Evolutionary conservation across 2,888 invertebrate genomes (phyloP).

Genomic region (Baccha elongata): DNA sequence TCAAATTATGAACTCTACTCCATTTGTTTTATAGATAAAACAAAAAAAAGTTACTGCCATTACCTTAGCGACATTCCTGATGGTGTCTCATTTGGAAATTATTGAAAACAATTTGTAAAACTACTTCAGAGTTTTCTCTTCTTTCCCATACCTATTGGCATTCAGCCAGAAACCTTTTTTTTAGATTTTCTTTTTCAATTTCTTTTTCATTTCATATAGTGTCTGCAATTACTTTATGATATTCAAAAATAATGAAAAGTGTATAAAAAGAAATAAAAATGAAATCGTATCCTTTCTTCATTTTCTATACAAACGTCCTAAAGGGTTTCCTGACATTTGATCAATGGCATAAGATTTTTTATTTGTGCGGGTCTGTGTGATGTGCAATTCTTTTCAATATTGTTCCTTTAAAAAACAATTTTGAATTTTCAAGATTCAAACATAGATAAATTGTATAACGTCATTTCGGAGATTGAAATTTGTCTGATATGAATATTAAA

Average conservation of each 20-base stretch:
- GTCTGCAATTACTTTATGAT: slow-evolving; percentile 57
- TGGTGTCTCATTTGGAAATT: slow-evolving; percentile 58
- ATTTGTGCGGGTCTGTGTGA: background rate
- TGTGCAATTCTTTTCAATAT: slow-evolving; percentile 47
- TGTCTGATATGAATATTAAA: slow-evolving; percentile 29
- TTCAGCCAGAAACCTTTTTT: slow-evolving; percentile 31
- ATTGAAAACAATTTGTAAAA: slow-evolving; percentile 61
- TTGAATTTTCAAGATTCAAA: slow-evolving; percentile 42
- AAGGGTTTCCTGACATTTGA: slow-evolving; percentile 37
- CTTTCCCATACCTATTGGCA: slow-evolving; percentile 48
- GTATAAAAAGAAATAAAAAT: background rate
- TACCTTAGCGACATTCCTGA: slow-evolving; percentile 13
- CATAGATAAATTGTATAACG: slow-evolving; percentile 75
- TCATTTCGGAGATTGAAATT: slow-evolving; percentile 18
- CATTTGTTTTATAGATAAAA: slow-evolving; percentile 12
- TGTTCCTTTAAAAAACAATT: slow-evolving; percentile 43
- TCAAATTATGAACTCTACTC: slow-evolving; percentile 40
- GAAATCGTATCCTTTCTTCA: slow-evolving; percentile 10
- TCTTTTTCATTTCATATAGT: slow-evolving; percentile 14
- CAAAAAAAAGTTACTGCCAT: background rate
- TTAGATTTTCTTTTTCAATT: background rate
- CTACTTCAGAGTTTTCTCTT: slow-evolving; percentile 18
- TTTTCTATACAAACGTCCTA: background rate
- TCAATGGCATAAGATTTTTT: slow-evolving; percentile 6
- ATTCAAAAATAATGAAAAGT: slow-evolving; percentile 36